Conservation (phyloP, 64 coral and sea anemone genomes). For the Exaiptasia diaphana region DNA sequence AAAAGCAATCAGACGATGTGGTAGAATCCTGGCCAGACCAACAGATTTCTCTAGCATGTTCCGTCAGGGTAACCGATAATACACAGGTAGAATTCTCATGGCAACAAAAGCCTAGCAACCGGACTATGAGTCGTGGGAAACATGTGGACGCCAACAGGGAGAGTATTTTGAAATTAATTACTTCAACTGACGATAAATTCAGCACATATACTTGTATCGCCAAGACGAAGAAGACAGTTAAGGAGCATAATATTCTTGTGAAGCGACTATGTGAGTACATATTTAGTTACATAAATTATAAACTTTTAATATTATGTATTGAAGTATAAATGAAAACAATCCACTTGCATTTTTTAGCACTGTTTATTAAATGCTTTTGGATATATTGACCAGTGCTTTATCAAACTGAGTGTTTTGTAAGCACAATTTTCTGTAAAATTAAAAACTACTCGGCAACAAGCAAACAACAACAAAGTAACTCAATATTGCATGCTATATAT, state of each 20-base stretch:
- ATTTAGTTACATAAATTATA: background rate
- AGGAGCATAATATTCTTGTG: background rate
- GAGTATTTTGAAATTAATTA: background rate
- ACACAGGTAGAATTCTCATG: background rate
- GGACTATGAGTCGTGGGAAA: constrained; percentile 5
- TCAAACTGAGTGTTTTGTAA: no score
- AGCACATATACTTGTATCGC: constrained; percentile 15
- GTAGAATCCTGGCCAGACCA: background rate
- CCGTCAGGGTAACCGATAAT: background rate
- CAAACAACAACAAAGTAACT: no score
- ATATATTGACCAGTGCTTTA: no score
- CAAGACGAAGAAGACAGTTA: background rate
- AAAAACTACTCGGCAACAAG: no score
- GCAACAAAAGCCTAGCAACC: background rate
- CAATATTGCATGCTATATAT: no score
- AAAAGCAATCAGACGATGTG: background rate
- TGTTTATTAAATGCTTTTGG: no score
- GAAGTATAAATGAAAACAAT: no score
- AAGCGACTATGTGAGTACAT: constrained; percentile 5
- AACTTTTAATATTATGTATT: no score
- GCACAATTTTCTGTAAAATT: no score
- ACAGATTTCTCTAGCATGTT: background rate
- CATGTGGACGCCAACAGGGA: background rate
- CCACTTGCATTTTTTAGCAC: no score
- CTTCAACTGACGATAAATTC: background rate